These are phyloP conservation scores for Elephantulus edwardii DNA, from an alignment of 2,113 vertebrate genomes.

Conservation along the genomic window DNA sequence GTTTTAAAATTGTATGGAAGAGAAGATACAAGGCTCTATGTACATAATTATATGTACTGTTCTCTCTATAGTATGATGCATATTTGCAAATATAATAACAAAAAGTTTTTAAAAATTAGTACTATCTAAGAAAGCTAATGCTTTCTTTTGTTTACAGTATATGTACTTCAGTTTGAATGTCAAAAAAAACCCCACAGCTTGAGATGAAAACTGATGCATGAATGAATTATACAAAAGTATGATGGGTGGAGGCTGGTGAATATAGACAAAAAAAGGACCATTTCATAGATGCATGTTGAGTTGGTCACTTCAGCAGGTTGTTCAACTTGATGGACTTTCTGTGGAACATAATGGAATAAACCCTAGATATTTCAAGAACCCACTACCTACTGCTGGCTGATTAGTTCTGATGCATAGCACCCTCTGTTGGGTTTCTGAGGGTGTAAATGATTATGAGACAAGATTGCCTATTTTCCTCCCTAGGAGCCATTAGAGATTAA, in stretches of 20 bases:
- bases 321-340: background rate
- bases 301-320: background rate
- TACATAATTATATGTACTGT: background rate
- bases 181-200: background rate
- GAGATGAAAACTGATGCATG: background rate
- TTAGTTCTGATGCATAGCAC: too few species aligned
- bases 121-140: background rate
- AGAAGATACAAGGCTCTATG: background rate
- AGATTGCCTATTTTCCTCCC: too few species aligned
- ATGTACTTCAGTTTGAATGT: background rate
- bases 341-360: background rate
- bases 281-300: background rate
- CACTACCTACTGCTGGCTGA: too few species aligned
- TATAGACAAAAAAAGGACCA: background rate
- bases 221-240: background rate
- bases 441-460: too few species aligned
- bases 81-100: background rate
- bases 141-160: background rate
- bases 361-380: too few species aligned
- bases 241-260: background rate
- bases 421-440: too few species aligned
- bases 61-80: background rate
- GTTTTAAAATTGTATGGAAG: background rate
- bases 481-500: too few species aligned
- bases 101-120: background rate